Evolutionary conservation across 2,797 vertebrate genomes (phyloP).

Genomic region (Remorina albescens): DNA sequence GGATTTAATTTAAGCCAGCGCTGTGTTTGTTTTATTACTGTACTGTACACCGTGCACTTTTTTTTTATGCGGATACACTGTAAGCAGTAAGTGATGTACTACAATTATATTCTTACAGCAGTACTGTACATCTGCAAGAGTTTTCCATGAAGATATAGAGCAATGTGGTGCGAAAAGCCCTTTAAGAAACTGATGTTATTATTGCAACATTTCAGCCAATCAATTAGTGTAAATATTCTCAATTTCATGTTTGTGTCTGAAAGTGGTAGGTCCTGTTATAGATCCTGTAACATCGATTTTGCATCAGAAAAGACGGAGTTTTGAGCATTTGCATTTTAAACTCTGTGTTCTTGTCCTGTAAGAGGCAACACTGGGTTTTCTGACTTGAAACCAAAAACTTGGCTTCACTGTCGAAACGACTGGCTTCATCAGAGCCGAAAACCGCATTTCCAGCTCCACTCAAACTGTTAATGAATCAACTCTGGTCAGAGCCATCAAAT

Average conservation of each 20-base stretch:
- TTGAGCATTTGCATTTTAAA: background rate
- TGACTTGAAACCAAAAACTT: conserved; percentile 31
- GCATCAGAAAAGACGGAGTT: background rate
- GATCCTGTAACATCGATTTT: background rate
- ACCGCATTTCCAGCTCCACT: conserved; percentile 78
- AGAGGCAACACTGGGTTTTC: conserved; percentile 7
- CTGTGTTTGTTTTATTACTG: conserved; percentile 30
- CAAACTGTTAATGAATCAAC: conserved; percentile 83
- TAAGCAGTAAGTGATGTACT: background rate
- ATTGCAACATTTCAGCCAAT: background rate
- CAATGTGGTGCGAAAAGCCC: background rate
- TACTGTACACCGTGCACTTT: conserved; percentile 12
- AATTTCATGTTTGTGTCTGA: background rate
- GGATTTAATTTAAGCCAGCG: conserved; percentile 9
- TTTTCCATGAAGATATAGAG: background rate
- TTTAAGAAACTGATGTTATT: background rate
- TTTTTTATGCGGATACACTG: background rate
- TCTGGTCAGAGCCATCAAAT: conserved; percentile 78
- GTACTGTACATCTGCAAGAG: background rate
- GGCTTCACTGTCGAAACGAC: conserved; percentile 46
- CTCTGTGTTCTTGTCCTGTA: background rate
- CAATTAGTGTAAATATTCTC: background rate
- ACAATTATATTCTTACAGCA: background rate
- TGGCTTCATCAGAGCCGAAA: conserved; percentile 71
- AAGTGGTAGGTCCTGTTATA: background rate